Evolutionary conservation across 2,888 invertebrate species (phyloP).

Genomic region (Caenorhabditis auriculariae): DNA sequence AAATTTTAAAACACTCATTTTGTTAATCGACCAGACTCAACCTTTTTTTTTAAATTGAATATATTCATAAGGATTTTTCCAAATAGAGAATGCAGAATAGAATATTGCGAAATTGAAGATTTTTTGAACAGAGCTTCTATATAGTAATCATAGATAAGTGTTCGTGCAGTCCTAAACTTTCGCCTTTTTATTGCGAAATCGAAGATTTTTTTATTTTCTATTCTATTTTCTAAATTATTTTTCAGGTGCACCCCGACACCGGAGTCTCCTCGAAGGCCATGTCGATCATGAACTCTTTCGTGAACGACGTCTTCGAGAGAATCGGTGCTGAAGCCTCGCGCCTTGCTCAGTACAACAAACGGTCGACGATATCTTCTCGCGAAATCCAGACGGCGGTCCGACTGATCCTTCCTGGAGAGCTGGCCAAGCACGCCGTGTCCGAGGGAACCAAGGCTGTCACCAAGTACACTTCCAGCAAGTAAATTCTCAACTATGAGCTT

Average conservation of each 20-base stretch:
- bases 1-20: too few species aligned
- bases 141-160: too few species aligned
- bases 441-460: slow-evolving; percentile 37
- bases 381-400: slow-evolving; percentile 71
- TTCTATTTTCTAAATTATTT: slow-evolving; percentile 63
- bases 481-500: neutral
- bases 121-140: too few species aligned
- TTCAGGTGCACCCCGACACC: slow-evolving; percentile 70
- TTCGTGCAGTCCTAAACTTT: too few species aligned
- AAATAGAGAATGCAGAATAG: too few species aligned
- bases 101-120: too few species aligned
- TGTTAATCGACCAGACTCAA: too few species aligned
- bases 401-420: slow-evolving; percentile 38
- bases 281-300: slow-evolving; percentile 77
- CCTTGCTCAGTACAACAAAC: slow-evolving; percentile 72
- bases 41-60: too few species aligned
- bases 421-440: slow-evolving; percentile 36
- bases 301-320: slow-evolving; percentile 76
- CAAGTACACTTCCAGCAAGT: slow-evolving; percentile 36
- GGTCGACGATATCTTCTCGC: slow-evolving; percentile 73
- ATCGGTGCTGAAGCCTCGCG: slow-evolving; percentile 70
- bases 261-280: slow-evolving; percentile 76
- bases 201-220: neutral
- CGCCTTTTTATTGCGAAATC: too few species aligned
- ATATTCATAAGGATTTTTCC: too few species aligned